Conservation (phyloP, 92 coral and sea anemone species). For the Phenganax subtilis region DNA sequence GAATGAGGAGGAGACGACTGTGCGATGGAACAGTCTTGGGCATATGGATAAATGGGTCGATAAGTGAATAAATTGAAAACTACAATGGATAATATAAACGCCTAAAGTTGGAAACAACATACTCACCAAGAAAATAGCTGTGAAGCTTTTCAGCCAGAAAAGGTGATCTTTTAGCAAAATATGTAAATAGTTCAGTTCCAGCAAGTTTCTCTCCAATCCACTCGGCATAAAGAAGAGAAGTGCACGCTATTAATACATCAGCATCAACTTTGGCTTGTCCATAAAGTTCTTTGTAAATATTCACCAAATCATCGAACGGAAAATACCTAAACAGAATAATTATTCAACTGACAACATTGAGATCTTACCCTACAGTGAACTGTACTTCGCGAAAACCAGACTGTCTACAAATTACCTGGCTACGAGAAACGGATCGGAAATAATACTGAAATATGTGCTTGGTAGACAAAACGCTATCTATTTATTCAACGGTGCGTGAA, state of each 20-base stretch:
- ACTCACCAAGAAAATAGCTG: conserved; percentile 77
- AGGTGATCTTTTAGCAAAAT: conserved; percentile 75
- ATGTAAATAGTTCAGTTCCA: conserved; percentile 72
- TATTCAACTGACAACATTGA: not conserved
- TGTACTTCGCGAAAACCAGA: no score
- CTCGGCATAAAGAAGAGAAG: conserved; percentile 61
- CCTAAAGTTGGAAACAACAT: not conserved
- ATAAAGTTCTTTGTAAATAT: conserved; percentile 77
- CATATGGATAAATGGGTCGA: no score
- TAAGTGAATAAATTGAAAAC: no score
- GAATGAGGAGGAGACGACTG: no score
- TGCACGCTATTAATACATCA: conserved; percentile 62
- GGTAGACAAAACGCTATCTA: not conserved
- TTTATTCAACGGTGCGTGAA: no score
- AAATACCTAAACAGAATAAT: conserved; percentile 61
- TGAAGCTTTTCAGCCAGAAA: conserved; percentile 82
- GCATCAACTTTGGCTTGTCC: conserved; percentile 63
- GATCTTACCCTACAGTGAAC: not conserved
- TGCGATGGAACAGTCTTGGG: no score
- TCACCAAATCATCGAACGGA: conserved; percentile 71
- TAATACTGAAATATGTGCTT: not conserved
- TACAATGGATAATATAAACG: not conserved
- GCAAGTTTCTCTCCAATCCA: conserved; percentile 84
- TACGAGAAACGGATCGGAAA: not conserved
- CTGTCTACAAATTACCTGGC: no score